These are phyloP conservation scores for Capitella teleta DNA, from an alignment of 1,140 invertebrate species.

Conservation along the genomic window DNA sequence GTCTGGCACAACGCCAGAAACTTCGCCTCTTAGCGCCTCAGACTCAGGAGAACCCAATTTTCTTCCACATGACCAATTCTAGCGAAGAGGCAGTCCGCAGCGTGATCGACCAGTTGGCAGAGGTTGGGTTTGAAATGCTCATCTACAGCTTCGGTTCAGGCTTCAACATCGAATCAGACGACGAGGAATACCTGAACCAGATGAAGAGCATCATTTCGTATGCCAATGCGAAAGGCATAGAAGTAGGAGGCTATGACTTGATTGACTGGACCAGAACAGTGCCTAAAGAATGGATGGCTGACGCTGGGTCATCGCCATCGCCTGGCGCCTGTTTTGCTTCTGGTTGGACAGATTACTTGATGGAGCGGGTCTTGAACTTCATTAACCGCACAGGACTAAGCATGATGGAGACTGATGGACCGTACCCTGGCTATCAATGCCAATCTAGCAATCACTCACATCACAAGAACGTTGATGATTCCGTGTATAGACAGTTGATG, in stretches of 20 bases:
- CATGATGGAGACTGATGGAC: constrained; percentile 8
- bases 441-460: neutral
- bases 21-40: too few species aligned
- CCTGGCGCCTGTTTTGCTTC: constrained; percentile 10
- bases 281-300: neutral
- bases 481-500: constrained; percentile 1
- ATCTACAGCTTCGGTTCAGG: neutral
- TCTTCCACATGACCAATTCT: too few species aligned
- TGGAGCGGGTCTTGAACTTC: neutral
- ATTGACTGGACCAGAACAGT: constrained; percentile 2
- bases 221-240: neutral
- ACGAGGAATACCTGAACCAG: neutral
- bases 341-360: constrained; percentile 6
- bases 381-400: constrained; percentile 6
- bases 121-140: neutral
- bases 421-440: constrained; percentile 7
- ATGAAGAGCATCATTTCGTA: neutral
- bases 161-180: neutral
- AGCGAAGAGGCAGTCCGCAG: neutral
- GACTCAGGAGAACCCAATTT: too few species aligned
- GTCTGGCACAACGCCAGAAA: neutral
- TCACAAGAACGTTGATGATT: constrained; percentile 1
- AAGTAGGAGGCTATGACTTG: constrained; percentile 8
- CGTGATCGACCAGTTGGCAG: neutral
- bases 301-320: neutral